A percentile compares a stretch with the other conserved stretches of the same genome.
phyloP scores from a whole-genome alignment of 2,113 vertebrate species.

The Caranx ignobilis region DNA sequence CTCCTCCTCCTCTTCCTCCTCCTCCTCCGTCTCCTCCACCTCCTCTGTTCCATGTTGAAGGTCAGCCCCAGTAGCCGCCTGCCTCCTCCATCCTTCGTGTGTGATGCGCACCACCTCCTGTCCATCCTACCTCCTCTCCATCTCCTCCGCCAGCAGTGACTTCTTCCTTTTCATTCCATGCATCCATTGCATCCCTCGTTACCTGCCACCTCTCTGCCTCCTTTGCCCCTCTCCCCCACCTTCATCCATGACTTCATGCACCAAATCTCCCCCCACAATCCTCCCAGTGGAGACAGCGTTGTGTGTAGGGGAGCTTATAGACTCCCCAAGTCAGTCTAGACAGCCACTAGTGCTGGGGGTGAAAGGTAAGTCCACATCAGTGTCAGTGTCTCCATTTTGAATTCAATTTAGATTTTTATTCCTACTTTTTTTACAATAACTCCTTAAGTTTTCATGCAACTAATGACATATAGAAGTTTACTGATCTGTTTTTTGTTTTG shows the following conservation, averaged over 20 bases:
- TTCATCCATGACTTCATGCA: conserved; percentile 55
- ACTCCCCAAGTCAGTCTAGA: conserved; percentile 54
- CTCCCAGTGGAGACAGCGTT: conserved; percentile 40
- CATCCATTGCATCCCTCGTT: conserved; percentile 58
- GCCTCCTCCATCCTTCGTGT: conserved; percentile 63
- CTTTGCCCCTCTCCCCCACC: conserved; percentile 35
- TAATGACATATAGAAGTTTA: background rate
- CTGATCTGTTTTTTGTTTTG: background rate
- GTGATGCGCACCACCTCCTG: conserved; percentile 68
- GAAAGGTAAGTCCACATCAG: conserved; percentile 69
- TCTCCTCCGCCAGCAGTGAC: conserved; percentile 57
- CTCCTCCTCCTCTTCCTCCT: conserved; percentile 64
- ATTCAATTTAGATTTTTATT: background rate
- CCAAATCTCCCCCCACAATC: conserved; percentile 27
- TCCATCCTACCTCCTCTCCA: conserved; percentile 65
- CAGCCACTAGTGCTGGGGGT: conserved; percentile 52
- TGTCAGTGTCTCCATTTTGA: background rate
- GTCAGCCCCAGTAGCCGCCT: conserved; percentile 80
- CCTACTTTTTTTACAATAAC: background rate
- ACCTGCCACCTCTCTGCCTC: conserved; percentile 54
- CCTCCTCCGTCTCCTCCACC: background rate
- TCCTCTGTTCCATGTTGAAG: conserved; percentile 69
- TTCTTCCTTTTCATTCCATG: conserved; percentile 56
- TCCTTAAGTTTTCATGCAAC: background rate
- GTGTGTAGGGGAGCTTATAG: conserved; percentile 59